Base-by-base conservation (phyloP, 2,113 vertebrate genomes). In the Otis tarda region DNA sequence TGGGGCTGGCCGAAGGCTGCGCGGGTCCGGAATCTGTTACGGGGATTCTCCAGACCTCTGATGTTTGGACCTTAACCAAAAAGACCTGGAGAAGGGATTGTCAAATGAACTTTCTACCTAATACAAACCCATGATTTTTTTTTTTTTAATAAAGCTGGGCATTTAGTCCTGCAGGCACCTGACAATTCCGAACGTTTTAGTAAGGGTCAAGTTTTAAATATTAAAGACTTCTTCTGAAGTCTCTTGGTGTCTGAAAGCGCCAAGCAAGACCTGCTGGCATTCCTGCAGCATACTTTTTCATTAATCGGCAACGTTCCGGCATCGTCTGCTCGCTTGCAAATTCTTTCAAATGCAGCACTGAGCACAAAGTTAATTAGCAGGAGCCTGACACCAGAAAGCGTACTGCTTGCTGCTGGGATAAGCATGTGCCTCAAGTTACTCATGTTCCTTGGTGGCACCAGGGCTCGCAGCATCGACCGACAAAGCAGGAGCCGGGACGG, bases 191-290 rank as follows among this genome's bases (percentile, higher is more conserved):
- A 63, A 35, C n/a, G 70, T 43, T 92, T 87, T 25, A 77, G 69
- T 24, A 81, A 53, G 64, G 83, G 76, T 90, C 89, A 90, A 9
- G 35, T 90, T 95, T 95, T 92, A 89, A 94, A 94, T 95, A 95
- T 87, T 90, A 94, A 89, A 93, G 89, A 15, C 35, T 28, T 47
- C 73, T 87, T 87, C 77, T 91, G 53, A 83, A 90, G 77, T 41
- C 18, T 74, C 33, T 80, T 33, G 23, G 78, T 61, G 81, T 83
- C 50, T 76, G 59, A 85, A 80, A 82, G 82, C 75, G 47, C 70
- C 73, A 68, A 88, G 91, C 50, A 21, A 59, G 64, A 33, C 30
- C 31, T 70, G 64, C 14, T 83, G 80, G 75, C 87, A 50, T 88
- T 83, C 53, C 35, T 86, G 47, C 55, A 59, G 55, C 2, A 1